Evolutionary conservation across 2,888 invertebrate species (phyloP).

Genomic region (Gastracanthus pulcherrimus): DNA sequence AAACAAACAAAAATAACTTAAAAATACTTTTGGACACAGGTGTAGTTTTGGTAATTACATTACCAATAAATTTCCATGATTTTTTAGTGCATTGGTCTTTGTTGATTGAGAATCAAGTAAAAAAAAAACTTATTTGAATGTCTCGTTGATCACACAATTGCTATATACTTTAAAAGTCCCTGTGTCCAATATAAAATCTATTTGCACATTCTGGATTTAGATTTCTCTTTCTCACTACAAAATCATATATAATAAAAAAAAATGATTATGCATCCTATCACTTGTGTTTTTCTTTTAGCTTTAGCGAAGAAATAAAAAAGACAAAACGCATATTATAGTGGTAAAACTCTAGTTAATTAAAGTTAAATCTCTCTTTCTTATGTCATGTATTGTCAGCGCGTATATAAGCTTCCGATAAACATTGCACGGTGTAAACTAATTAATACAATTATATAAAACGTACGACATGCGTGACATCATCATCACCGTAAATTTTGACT

Average conservation of each 20-base stretch:
- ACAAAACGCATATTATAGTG: slow-evolving; percentile 35
- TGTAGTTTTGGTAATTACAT: slow-evolving; percentile 44
- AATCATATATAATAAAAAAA: slow-evolving; percentile 36
- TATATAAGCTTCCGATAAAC: slow-evolving; percentile 49
- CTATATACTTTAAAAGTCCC: slow-evolving; percentile 13
- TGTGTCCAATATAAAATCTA: slow-evolving; percentile 46
- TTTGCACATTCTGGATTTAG: slow-evolving; percentile 48
- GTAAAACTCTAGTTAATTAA: slow-evolving; percentile 39
- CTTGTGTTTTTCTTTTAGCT: slow-evolving; percentile 42
- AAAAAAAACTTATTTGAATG: slow-evolving; percentile 8
- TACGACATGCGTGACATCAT: slow-evolving; percentile 36
- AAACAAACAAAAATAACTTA: slow-evolving; percentile 40
- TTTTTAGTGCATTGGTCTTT: slow-evolving; percentile 29
- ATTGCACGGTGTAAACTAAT: slow-evolving; percentile 54
- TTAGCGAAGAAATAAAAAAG: slow-evolving; percentile 24
- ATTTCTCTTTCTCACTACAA: slow-evolving; percentile 49
- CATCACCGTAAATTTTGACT: slow-evolving; percentile 45
- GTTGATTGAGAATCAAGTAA: background rate
- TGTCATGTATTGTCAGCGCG: slow-evolving; percentile 53
- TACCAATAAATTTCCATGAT: slow-evolving; percentile 28
- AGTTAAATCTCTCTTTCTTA: slow-evolving; percentile 48
- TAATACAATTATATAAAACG: slow-evolving; percentile 47
- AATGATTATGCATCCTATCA: slow-evolving; percentile 54
- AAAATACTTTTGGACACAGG: slow-evolving; percentile 36
- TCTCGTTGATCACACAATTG: background rate